phyloP scores from a whole-genome alignment of 2,888 invertebrate genomes.

The Salticus scenicus region DNA sequence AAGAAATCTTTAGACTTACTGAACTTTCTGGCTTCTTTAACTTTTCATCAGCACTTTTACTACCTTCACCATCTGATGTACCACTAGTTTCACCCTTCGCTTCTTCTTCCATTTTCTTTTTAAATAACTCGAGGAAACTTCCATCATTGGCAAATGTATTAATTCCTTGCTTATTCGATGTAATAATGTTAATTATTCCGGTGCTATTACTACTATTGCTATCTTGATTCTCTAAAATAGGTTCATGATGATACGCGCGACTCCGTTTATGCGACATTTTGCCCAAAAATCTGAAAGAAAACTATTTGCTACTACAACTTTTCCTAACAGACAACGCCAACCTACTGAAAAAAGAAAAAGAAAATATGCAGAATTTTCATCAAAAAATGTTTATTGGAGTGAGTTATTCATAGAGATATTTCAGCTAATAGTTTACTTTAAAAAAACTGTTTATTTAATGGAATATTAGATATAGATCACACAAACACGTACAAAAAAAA shows the following conservation, averaged over 20 bases:
- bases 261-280: slow-evolving; percentile 41
- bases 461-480: no score
- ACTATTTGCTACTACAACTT: background rate
- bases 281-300: no score
- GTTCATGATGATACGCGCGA: slow-evolving; percentile 26
- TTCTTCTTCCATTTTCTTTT: slow-evolving; percentile 69
- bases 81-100: slow-evolving; percentile 58
- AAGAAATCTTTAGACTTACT: no score
- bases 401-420: no score
- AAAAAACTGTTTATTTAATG: no score
- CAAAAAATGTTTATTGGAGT: no score
- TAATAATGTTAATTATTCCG: slow-evolving; percentile 65
- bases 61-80: slow-evolving; percentile 61
- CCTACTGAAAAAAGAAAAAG: no score
- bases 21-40: slow-evolving; percentile 49
- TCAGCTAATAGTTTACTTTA: no score
- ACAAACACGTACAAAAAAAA: no score
- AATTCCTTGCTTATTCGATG: slow-evolving; percentile 60
- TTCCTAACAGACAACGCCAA: no score
- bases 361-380: no score
- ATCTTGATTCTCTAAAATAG: slow-evolving; percentile 37
- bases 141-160: slow-evolving; percentile 71
- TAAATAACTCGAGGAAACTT: slow-evolving; percentile 68
- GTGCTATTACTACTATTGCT: slow-evolving; percentile 59
- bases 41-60: slow-evolving; percentile 61